Conservation (phyloP, 2,797 vertebrate species). For the Cynodonichthys magdalenae region DNA sequence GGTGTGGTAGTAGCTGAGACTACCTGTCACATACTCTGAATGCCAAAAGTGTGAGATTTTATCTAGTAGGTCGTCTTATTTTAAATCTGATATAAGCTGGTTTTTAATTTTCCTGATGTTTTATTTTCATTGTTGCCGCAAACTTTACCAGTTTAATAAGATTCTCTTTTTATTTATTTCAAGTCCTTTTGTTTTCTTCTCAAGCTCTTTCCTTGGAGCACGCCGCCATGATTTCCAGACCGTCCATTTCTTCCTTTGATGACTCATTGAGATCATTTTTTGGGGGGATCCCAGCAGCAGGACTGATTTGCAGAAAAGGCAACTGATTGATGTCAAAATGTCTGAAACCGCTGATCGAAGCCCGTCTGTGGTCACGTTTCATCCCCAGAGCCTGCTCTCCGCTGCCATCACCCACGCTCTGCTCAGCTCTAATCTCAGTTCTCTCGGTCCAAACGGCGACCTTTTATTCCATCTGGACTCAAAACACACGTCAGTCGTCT, state of each 20-base stretch:
- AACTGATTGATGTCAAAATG: conserved; percentile 6
- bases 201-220: conserved; percentile 43
- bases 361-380: conserved; percentile 18
- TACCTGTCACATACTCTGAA: no score
- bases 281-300: conserved; percentile 55
- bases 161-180: not conserved
- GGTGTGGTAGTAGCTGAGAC: no score
- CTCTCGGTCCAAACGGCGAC: conserved; percentile 53
- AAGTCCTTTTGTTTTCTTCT: conserved; percentile 33
- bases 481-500: conserved; percentile 44
- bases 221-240: conserved; percentile 32
- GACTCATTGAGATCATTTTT: conserved; percentile 62
- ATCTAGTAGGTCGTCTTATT: no score
- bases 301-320: conserved; percentile 35
- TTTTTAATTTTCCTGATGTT: no score
- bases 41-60: no score
- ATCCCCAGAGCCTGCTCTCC: conserved; percentile 39
- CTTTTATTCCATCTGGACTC: conserved; percentile 52
- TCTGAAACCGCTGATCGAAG: conserved; percentile 16
- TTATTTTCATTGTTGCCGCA: no score
- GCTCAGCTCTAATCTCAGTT: conserved; percentile 51
- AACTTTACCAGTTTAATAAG: no score
- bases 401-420: conserved; percentile 42
- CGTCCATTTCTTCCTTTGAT: conserved; percentile 51
- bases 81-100: no score